Conservation (phyloP, 2,113 vertebrate genomes). For the Barbus barbus region DNA sequence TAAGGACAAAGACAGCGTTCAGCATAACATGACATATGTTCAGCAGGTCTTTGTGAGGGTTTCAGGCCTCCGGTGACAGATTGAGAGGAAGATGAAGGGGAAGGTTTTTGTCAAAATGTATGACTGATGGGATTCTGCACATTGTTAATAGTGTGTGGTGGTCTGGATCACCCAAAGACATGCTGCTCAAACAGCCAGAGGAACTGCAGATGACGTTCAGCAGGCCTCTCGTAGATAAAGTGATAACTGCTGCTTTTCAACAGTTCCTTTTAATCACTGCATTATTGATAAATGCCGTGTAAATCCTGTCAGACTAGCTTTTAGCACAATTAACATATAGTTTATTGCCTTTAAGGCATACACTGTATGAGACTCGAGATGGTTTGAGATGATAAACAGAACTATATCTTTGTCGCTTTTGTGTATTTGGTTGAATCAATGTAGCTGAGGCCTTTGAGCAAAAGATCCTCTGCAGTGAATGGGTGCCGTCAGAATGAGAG, state of each 20-base stretch:
- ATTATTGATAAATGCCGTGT: neutral
- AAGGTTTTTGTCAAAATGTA: constrained; percentile 13
- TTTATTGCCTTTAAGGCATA: neutral
- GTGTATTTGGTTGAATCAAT: neutral
- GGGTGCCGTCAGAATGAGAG: neutral
- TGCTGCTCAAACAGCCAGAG: constrained; percentile 45
- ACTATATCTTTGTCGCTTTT: neutral
- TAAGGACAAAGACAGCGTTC: neutral
- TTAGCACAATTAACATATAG: neutral
- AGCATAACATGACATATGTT: neutral
- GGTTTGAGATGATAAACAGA: neutral
- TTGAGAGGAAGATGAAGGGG: constrained; percentile 11
- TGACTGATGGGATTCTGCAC: constrained; percentile 42
- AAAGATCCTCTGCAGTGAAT: neutral
- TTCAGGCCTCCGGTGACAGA: constrained; percentile 14
- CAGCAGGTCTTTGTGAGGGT: neutral
- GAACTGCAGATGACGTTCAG: constrained; percentile 37
- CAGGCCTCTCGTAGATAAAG: constrained; percentile 39
- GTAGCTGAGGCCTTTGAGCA: neutral
- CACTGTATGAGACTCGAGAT: neutral
- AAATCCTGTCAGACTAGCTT: neutral
- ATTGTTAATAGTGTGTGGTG: constrained; percentile 23
- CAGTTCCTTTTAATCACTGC: neutral
- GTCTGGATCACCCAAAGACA: neutral
- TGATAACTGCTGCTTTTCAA: constrained; percentile 42